Base-by-base conservation (phyloP, 2,797 vertebrate species). In the Phoeniculus purpureus region DNA sequence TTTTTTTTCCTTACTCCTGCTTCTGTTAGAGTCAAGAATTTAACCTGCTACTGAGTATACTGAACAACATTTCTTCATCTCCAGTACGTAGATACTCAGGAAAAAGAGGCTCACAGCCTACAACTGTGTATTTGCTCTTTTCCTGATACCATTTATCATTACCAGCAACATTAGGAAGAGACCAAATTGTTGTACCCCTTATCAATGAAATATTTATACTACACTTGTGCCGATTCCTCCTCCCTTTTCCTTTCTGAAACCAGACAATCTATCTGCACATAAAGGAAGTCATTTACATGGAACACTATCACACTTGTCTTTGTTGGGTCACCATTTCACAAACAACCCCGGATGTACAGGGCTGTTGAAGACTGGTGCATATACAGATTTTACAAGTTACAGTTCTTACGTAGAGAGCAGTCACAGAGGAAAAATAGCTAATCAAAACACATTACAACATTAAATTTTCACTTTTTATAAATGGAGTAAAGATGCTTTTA, bases 381-480 rank as follows among this genome's bases (percentile, higher is more conserved):
- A 78, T 68, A 93, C 4, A 87, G 90, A 83, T 90, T 91, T 90
- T 92, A 94, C 91, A 85, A 92, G 43, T 80, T 90, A 92, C 91
- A 93, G 81, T 78, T 92, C 86, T 82, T 90, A 92, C 31, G 88
- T 45, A 85, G 75, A 90, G 59, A 92, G 90, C 81, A 91, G 82
- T 90, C 90, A 96, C 93, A 94, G 88, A 94, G 83, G 81, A 43
- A 96, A 95, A 93, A 89, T 43, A 94, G 81, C 91, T 96, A 95
- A 95, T 93, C 92, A 90, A 90, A 95, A 94, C 94, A 95, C 93
- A 66, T 94, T 94, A 96, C 94, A 92, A 95, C 93, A 92, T 92
- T 93, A 94, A 74, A 80, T 89, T 94, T 91, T 89, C 81, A 95
- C 88, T 68, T 92, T 92, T 80, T 90, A 96, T 92, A 95, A 96